Evolutionary conservation across 1,140 invertebrate genomes (phyloP).

Genomic region (Drosophila bocki): DNA sequence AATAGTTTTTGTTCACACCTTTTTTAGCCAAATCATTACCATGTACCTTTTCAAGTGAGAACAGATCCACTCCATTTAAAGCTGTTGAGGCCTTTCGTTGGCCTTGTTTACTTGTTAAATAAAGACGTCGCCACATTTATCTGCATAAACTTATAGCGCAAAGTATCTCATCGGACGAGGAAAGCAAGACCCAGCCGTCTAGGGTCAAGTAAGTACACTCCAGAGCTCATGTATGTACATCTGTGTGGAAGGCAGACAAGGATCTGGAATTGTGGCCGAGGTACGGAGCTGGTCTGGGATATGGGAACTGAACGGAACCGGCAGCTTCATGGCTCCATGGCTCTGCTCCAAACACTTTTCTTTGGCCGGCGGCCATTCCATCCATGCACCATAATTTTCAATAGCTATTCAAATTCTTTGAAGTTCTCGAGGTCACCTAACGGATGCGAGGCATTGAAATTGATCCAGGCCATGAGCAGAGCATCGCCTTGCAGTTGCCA

Average conservation of each 20-base stretch:
- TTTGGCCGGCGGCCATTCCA: constrained; percentile 59
- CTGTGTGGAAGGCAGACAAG: constrained; percentile 53
- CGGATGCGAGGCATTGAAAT: constrained; percentile 72
- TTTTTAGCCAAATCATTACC: constrained; percentile 10
- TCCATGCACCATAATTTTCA: constrained; percentile 73
- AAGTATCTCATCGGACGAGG: constrained; percentile 28
- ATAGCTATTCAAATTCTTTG: constrained; percentile 73
- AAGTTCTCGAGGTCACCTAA: constrained; percentile 73
- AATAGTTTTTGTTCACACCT: constrained; percentile 5
- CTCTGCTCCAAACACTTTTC: constrained; percentile 57
- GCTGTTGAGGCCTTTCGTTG: constrained; percentile 6
- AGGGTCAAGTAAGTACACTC: constrained; percentile 55
- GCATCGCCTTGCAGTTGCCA: constrained; percentile 57
- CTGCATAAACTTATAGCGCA: constrained; percentile 35
- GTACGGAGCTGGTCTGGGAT: constrained; percentile 31
- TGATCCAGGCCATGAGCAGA: constrained; percentile 68
- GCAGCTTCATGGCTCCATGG: constrained; percentile 33
- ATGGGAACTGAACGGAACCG: constrained; percentile 44
- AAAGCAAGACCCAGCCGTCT: constrained; percentile 30
- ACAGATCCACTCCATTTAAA: constrained; percentile 13
- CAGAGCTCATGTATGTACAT: constrained; percentile 22
- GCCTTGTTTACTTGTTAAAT: constrained; percentile 16
- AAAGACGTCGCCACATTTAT: constrained; percentile 39
- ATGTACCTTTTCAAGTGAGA: constrained; percentile 6
- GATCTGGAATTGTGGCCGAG: constrained; percentile 57